These are phyloP conservation scores for Mormyrus proboscirostris DNA, from an alignment of 2,797 vertebrate species.

Conservation along the genomic window DNA sequence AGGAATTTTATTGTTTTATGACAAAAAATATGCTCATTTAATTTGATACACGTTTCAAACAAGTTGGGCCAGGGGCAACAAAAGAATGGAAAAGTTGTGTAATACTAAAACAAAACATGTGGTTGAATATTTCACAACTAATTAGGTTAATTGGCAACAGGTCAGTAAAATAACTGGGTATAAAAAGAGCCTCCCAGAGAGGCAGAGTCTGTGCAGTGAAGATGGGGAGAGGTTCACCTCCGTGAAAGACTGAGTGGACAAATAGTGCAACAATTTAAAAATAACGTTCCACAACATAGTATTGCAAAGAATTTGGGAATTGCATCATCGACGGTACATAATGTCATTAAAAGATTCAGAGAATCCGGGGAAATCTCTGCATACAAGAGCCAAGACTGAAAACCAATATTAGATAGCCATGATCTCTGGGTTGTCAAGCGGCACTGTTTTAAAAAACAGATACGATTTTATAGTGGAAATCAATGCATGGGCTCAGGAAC, in stretches of 20 bases:
- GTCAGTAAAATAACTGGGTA: background rate
- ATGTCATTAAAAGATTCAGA: background rate
- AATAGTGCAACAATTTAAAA: background rate
- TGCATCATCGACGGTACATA: background rate
- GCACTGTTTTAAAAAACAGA: background rate
- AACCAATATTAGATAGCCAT: background rate
- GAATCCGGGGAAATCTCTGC: background rate
- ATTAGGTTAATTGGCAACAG: background rate
- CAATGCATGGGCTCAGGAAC: background rate
- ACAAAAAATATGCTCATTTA: background rate
- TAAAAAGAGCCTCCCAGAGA: background rate
- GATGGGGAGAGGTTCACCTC: background rate
- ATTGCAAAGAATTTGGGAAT: background rate
- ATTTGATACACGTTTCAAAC: background rate
- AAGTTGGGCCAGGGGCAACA: background rate
- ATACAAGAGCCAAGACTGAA: background rate
- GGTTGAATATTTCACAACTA: background rate
- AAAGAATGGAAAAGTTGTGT: background rate
- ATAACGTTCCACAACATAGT: background rate
- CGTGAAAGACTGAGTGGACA: background rate
- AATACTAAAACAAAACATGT: background rate
- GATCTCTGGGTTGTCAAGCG: background rate
- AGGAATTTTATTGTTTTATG: background rate
- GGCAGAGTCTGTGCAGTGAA: background rate
- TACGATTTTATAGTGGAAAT: background rate